phyloP scores from a whole-genome alignment of 2,113 vertebrate species.

The Athene noctua region DNA sequence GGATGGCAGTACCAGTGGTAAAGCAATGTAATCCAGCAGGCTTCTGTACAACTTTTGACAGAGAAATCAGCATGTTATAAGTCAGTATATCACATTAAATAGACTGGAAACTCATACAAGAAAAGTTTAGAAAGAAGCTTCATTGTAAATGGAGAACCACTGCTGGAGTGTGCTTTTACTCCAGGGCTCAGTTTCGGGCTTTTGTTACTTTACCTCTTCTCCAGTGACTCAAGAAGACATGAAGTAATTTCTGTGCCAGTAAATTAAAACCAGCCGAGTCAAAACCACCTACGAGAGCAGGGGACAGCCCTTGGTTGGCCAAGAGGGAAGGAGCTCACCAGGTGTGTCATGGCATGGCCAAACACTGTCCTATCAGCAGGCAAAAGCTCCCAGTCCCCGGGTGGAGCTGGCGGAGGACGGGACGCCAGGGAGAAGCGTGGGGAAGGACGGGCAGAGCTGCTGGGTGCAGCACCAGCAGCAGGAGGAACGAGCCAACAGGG shows the following conservation, averaged over 20 bases:
- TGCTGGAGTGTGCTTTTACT: accelerated
- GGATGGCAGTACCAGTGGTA: background rate
- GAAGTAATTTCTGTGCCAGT: background rate
- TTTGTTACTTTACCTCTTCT: background rate
- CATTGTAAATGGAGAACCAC: no score
- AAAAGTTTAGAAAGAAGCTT: background rate
- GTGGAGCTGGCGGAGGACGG: background rate
- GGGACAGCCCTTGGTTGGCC: background rate
- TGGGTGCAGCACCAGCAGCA: no score
- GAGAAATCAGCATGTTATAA: no score
- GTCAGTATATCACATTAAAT: accelerated
- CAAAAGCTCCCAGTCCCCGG: background rate
- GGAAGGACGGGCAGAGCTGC: background rate
- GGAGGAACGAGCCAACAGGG: accelerated
- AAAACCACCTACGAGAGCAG: background rate
- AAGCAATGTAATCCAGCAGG: no score
- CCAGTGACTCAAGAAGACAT: accelerated
- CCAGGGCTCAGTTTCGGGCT: background rate
- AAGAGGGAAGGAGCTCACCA: background rate
- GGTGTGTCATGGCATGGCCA: accelerated
- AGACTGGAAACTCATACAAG: background rate
- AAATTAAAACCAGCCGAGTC: background rate
- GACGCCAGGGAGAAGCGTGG: background rate
- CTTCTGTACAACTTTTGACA: background rate
- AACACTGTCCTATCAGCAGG: background rate